Percentiles rank a stretch among this genome's conserved stretches.
These are phyloP conservation scores for Quadroppia sp. DNA, from an alignment of 2,888 invertebrate genomes.

Conservation along the genomic window DNA sequence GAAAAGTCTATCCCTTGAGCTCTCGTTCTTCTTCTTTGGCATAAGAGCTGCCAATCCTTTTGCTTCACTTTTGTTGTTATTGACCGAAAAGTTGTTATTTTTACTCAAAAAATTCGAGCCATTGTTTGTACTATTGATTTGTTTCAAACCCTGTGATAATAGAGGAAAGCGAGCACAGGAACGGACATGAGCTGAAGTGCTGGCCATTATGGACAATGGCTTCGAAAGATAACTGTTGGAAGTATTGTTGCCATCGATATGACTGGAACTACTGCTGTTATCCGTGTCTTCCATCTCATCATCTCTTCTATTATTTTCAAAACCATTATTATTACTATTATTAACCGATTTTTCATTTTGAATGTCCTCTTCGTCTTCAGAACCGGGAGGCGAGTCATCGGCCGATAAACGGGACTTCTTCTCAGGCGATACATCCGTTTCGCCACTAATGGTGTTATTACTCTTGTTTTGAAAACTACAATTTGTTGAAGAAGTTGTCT, in stretches of 20 bases:
- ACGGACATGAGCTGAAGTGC: conserved; percentile 39
- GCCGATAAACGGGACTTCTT: background rate
- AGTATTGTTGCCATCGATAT: background rate
- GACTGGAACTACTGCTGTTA: conserved; percentile 23
- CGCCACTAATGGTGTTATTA: background rate
- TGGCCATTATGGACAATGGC: background rate
- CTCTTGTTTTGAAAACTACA: background rate
- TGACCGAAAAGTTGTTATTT: conserved; percentile 42
- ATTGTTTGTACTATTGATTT: conserved; percentile 24
- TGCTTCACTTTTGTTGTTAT: conserved; percentile 30
- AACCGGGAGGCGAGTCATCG: conserved; percentile 2
- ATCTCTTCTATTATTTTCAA: background rate
- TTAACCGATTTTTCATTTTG: background rate
- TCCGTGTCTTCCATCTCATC: conserved; percentile 18
- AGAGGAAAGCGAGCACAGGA: conserved; percentile 46
- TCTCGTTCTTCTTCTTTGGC: conserved; percentile 45
- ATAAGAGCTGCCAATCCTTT: conserved; percentile 31
- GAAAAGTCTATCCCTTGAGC: conserved; percentile 47
- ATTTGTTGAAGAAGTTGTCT: background rate
- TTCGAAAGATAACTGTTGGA: background rate
- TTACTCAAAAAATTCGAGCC: background rate
- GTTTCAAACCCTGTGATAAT: conserved; percentile 31
- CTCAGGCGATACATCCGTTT: background rate
- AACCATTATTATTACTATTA: background rate
- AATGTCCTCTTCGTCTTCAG: conserved; percentile 22